These are phyloP conservation scores for Podarcis siculus DNA, from an alignment of 2,797 vertebrate species.

Conservation along the genomic window DNA sequence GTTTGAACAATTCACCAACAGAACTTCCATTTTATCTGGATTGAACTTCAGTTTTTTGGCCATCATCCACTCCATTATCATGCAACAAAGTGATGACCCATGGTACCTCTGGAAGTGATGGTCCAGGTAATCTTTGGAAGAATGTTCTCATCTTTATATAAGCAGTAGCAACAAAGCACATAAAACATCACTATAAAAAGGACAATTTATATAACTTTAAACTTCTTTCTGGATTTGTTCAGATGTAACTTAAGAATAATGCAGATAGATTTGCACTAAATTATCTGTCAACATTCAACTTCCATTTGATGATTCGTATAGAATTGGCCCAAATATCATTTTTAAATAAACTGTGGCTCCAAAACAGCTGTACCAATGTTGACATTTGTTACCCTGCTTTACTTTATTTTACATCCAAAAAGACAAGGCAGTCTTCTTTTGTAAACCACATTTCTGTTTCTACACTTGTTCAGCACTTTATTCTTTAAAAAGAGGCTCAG, in stretches of 20 bases:
- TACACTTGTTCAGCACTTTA: slow-evolving; percentile 24
- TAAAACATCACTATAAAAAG: not conserved
- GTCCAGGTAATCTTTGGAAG: not conserved
- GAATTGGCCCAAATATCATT: slow-evolving; percentile 30
- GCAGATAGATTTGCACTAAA: slow-evolving; percentile 23
- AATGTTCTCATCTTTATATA: not conserved
- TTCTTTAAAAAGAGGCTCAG: not conserved
- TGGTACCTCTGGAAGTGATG: not conserved
- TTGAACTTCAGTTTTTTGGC: not conserved
- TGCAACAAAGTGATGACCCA: not conserved
- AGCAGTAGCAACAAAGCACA: not conserved
- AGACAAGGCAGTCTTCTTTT: slow-evolving; percentile 21
- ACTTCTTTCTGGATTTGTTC: not conserved
- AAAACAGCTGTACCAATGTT: slow-evolving; percentile 17
- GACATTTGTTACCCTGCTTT: slow-evolving; percentile 21
- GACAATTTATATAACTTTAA: not conserved
- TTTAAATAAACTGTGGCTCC: slow-evolving; percentile 45
- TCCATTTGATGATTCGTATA: not conserved
- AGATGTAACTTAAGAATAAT: not conserved
- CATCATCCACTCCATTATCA: not conserved
- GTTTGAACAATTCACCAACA: not conserved
- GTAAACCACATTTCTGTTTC: slow-evolving; percentile 25
- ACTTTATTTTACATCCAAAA: slow-evolving; percentile 36
- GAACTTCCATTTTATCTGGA: not conserved
- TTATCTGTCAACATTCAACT: slow-evolving; percentile 48